Base-by-base conservation (phyloP, 2,797 vertebrate species). In the Diceros bicornis region DNA sequence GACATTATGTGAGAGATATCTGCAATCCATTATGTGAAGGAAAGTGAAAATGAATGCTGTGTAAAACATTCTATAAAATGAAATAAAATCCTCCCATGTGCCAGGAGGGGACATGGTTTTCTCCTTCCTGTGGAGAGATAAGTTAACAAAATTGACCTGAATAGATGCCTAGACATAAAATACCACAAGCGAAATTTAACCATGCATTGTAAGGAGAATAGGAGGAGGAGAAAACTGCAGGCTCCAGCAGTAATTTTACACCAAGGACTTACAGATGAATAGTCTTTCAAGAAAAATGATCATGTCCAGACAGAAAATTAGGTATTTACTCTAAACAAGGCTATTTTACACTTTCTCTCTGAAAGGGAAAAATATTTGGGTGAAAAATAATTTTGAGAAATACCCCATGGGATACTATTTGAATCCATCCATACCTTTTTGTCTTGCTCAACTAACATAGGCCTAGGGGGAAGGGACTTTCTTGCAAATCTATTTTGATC, bases 231-330 rank as follows among this genome's bases (percentile, higher is more conserved):
- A 91, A 96, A 95, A 37, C 8, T 62, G 5, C 41, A 88, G 34
- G 2, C 52, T 94, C 55, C 61, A 64, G 41, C 37, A 90, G 68
- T 88, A 92, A 71, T 90, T 96, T 96, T 95, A 72, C 79, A 79
- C 14, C 41, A 74, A 69, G 52, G 55, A 47, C 75, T 87, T 90
- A 59, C 1, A 79, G 66, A 21, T 92, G 72, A 95, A 69, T 72
- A n/a, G 16, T 71, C 7, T 84, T 93, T 95, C n/a, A 44, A 59
- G 41, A 91, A 69, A 85, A 37, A 5, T 37, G 20, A 86, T 57
- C 69, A 34, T 77, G 16, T 79, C 64, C 57, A 57, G 32, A 81
- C 4, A 86, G 74, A 86, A 92, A 91, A 91, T 4, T 41, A 92
- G 41, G 6, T 66, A 47, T 96, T 94, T 82, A 72, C 27, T 92